These are phyloP conservation scores for Eupithecia tripunctaria DNA, from an alignment of 2,888 invertebrate species.

Conservation along the genomic window DNA sequence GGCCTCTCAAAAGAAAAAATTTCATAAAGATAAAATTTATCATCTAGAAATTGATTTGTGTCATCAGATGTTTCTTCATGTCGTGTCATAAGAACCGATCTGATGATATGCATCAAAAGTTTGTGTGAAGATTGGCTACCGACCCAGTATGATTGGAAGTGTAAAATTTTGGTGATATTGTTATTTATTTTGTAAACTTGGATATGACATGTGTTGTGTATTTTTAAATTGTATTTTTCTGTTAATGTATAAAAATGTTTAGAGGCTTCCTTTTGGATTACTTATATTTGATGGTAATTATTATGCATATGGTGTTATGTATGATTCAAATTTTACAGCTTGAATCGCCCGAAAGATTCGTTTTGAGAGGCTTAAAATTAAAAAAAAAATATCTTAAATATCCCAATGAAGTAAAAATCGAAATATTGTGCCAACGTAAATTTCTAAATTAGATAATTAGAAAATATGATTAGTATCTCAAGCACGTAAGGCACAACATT, in stretches of 20 bases:
- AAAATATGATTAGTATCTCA: constrained; percentile 13
- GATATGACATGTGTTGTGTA: not conserved
- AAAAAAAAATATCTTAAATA: constrained; percentile 16
- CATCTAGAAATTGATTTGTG: not conserved
- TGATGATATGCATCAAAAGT: not conserved
- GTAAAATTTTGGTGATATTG: not conserved
- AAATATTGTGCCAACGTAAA: constrained; percentile 34
- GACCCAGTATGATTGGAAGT: not conserved
- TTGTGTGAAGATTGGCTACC: not conserved
- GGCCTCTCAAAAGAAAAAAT: not conserved
- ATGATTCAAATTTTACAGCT: not conserved
- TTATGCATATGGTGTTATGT: not conserved
- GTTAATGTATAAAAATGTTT: not conserved
- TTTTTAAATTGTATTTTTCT: not conserved
- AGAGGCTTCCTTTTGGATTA: constrained; percentile 4
- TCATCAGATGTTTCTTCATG: too few species aligned
- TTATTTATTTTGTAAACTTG: not conserved
- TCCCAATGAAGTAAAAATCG: constrained; percentile 28
- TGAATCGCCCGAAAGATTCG: too few species aligned
- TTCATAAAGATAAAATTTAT: not conserved
- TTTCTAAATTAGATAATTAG: constrained; percentile 35
- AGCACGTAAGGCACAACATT: constrained; percentile 28
- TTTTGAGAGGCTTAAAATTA: constrained; percentile 15
- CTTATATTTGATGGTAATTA: not conserved
- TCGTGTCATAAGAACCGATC: too few species aligned